Base-by-base conservation (phyloP, 2,888 invertebrate genomes). In the Polyploca ridens region DNA sequence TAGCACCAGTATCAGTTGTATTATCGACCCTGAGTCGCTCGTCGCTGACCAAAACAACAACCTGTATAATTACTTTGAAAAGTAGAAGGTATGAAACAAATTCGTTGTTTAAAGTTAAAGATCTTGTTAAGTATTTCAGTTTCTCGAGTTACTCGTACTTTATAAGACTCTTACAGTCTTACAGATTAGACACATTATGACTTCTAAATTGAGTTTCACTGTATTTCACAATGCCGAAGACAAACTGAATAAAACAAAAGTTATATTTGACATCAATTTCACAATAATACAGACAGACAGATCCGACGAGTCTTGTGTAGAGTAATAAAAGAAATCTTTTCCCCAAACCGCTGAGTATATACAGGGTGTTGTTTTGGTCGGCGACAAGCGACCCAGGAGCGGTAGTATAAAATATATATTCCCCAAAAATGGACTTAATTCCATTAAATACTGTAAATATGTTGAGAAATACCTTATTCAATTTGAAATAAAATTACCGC, bases 281-380 rank as follows among this genome's bases (percentile, higher is more conserved):
- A 68, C 69, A 76, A 76, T 72, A 70, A 72, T 64, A 41, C 64
- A 62, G 63, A 59, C 70, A 73, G 63, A 59, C 70, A 73, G 46
- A 54, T 54, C 14, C 4, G 16, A 19, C 10, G 69, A 78, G 80
- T 74, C 71, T 70, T 66, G 72, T 70, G 74, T 70, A 64, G 68
- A 69, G 76, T 71, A 74, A 79, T 85, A 84, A 85, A 85, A 76
- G 68, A 68, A 66, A 65, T 66, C 65, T 64, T 75, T 78, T 78
- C 72, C 10, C 19, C 19, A 16, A 19, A 78, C 69, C 73, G 70
- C 68, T 70, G 66, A 71, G 74, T 71, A n/a, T n/a, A n/a, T n/a
- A n/a, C n/a, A n/a, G n/a, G n/a, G n/a, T n/a, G n/a, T n/a, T n/a
- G n/a, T n/a, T n/a, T n/a, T n/a, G n/a, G n/a, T n/a, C n/a, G n/a